Conservation (phyloP, 2,888 invertebrate species). For the Pammene aurita region DNA sequence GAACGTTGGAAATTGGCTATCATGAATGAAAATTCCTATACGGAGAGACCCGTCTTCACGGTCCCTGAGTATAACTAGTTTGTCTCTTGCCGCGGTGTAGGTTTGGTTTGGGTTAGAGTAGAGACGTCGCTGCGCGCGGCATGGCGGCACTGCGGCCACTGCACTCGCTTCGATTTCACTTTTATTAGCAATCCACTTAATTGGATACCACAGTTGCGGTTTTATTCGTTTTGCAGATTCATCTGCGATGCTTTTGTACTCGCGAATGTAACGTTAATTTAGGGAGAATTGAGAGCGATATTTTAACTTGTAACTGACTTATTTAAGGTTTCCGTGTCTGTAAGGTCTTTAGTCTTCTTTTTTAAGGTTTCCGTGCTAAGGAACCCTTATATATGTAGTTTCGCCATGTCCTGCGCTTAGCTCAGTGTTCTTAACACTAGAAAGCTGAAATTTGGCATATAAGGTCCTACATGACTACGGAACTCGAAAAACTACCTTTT, state of each 20-base stretch:
- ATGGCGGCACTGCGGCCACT: slow-evolving; percentile 74
- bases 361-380: too few species aligned
- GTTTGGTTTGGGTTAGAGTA: slow-evolving; percentile 42
- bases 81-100: slow-evolving; percentile 44
- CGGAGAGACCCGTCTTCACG: too few species aligned
- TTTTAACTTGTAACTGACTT: not conserved
- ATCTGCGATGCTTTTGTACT: slow-evolving; percentile 63
- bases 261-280: slow-evolving; percentile 18
- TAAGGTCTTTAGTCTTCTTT: not conserved
- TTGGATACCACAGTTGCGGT: slow-evolving; percentile 80
- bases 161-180: slow-evolving; percentile 83
- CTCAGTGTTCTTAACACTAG: too few species aligned
- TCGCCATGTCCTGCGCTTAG: too few species aligned
- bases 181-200: slow-evolving; percentile 83
- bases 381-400: too few species aligned
- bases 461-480: too few species aligned
- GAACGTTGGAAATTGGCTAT: too few species aligned
- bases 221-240: slow-evolving; percentile 79
- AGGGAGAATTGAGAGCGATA: slow-evolving; percentile 10
- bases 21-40: too few species aligned
- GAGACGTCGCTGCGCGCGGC: slow-evolving; percentile 38
- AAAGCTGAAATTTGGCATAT: too few species aligned
- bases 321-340: not conserved
- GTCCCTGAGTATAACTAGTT: slow-evolving; percentile 7
- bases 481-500: too few species aligned